Percentiles rank a stretch among this genome's conserved stretches.
Conservation (phyloP, 2,797 vertebrate genomes). For the Taeniopygia guttata region DNA sequence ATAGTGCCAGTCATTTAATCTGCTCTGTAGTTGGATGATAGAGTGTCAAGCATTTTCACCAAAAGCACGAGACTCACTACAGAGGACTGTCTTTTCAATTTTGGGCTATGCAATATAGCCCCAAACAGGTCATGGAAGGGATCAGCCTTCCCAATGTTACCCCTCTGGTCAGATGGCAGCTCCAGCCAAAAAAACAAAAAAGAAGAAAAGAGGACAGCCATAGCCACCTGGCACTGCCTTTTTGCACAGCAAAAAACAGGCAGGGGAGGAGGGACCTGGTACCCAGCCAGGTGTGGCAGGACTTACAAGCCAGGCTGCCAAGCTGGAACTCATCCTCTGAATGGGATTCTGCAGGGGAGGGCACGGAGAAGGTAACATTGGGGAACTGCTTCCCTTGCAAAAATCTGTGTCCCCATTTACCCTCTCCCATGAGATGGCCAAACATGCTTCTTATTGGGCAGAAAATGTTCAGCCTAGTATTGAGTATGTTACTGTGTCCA, state of each 20-base stretch:
- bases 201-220: background rate
- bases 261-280: background rate
- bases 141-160: background rate
- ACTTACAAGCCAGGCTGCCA: background rate
- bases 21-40: background rate
- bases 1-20: background rate
- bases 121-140: background rate
- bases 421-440: background rate
- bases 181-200: background rate
- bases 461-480: background rate
- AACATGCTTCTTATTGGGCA: background rate
- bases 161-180: background rate
- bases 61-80: background rate
- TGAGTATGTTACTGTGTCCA: background rate
- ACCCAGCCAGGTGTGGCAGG: background rate
- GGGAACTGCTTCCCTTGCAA: background rate
- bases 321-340: background rate
- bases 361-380: background rate
- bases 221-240: background rate
- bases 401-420: background rate
- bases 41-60: background rate
- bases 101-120: background rate
- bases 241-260: background rate
- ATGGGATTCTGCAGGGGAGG: background rate
- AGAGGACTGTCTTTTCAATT: background rate